These are phyloP conservation scores for Andinoacara biseriatus DNA, from an alignment of 2,113 vertebrate species.

Conservation along the genomic window DNA sequence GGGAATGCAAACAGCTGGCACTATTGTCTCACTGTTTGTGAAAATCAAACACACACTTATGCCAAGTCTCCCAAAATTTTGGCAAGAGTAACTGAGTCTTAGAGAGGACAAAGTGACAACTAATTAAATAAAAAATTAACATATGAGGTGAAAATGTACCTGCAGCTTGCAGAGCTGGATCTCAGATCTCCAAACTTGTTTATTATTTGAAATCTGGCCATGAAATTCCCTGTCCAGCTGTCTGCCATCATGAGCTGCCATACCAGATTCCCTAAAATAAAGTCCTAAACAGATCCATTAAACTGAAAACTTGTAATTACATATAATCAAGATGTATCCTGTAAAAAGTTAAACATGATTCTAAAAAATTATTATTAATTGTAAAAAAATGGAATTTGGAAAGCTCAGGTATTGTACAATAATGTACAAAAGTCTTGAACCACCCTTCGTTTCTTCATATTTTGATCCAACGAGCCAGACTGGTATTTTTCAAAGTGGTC, in stretches of 20 bases:
- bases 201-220: neutral
- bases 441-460: no score
- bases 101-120: constrained; percentile 28
- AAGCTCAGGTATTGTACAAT: neutral
- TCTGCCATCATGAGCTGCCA: neutral
- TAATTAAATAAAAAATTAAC: constrained; percentile 3
- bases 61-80: constrained; percentile 42
- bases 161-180: neutral
- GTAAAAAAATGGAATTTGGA: neutral
- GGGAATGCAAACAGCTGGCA: constrained; percentile 57
- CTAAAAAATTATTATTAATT: neutral
- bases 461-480: no score
- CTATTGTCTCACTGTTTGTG: constrained; percentile 14
- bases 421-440: neutral
- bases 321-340: neutral
- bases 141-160: neutral
- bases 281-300: neutral
- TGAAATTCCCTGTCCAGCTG: neutral
- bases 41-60: constrained; percentile 19
- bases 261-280: neutral
- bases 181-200: neutral
- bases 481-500: no score
- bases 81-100: constrained; percentile 26
- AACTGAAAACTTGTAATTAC: neutral
- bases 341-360: neutral